Evolutionary conservation across 2,888 invertebrate genomes (phyloP).

Genomic region (Rotaria sp.): DNA sequence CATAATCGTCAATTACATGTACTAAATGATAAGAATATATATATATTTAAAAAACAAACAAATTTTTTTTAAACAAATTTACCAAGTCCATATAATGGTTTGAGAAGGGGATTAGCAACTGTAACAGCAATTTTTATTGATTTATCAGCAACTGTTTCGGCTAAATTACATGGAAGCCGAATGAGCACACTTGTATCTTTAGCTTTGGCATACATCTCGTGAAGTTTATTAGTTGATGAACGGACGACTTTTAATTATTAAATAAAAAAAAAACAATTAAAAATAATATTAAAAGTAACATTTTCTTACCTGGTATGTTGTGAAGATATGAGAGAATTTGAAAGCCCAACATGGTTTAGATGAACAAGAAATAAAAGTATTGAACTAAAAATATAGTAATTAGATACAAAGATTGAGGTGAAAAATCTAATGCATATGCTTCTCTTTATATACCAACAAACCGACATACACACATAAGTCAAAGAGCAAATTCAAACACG

Average conservation of each 20-base stretch:
- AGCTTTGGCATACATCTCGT: neutral
- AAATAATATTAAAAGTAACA: neutral
- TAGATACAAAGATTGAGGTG: neutral
- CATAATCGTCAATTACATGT: neutral
- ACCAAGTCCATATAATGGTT: slow-evolving; percentile 1
- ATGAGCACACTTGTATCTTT: slow-evolving; percentile 13
- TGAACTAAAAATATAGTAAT: neutral
- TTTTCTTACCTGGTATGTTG: slow-evolving; percentile 1
- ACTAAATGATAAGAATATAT: neutral
- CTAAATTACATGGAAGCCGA: slow-evolving; percentile 18
- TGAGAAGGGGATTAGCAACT: neutral
- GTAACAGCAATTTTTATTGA: neutral
- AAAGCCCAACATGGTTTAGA: neutral
- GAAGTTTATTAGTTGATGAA: neutral
- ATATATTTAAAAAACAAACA: neutral
- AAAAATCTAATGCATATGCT: neutral
- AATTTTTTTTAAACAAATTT: neutral
- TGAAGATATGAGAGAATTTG: neutral
- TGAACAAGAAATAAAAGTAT: neutral
- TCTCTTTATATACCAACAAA: neutral
- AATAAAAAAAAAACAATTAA: too few relatives aligned
- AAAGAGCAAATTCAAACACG: too few relatives aligned
- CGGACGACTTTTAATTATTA: neutral
- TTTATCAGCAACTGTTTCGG: slow-evolving; percentile 25
- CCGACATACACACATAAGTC: neutral